Conservation (phyloP, 35 echinoderm and acorn worm genomes). For the Stichopus chloronotus region DNA sequence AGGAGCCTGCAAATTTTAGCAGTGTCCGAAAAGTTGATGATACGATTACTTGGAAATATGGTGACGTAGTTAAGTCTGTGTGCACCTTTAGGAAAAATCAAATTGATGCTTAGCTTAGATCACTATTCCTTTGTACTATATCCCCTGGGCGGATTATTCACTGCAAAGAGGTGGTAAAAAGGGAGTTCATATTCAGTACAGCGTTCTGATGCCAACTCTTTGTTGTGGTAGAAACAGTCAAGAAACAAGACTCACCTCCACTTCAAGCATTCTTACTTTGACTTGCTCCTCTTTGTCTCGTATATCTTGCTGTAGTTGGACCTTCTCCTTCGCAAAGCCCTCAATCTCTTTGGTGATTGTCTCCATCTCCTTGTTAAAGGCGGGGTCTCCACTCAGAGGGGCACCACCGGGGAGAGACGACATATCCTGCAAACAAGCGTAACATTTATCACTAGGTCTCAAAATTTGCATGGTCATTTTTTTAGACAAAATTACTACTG, state of each 20-base stretch:
- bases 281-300: conserved; percentile 86
- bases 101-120: too few species aligned
- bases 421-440: background rate
- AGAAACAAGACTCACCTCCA: conserved; percentile 68
- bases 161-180: too few species aligned
- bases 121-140: too few species aligned
- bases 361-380: conserved; percentile 90
- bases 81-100: too few species aligned
- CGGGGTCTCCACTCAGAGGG: background rate
- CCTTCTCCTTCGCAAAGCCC: conserved; percentile 77
- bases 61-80: too few species aligned
- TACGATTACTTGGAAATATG: too few species aligned
- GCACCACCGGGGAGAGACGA: conserved; percentile 17
- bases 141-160: too few species aligned
- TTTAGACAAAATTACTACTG: background rate
- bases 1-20: too few species aligned
- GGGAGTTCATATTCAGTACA: too few species aligned
- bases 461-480: too few species aligned
- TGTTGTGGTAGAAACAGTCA: background rate
- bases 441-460: background rate
- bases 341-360: conserved; percentile 93
- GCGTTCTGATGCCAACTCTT: too few species aligned
- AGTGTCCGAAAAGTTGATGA: too few species aligned
- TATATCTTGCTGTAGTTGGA: conserved; percentile 81
- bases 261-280: conserved; percentile 82